Base-by-base conservation (phyloP, 2,888 invertebrate species). In the Rhogogaster chlorosoma region DNA sequence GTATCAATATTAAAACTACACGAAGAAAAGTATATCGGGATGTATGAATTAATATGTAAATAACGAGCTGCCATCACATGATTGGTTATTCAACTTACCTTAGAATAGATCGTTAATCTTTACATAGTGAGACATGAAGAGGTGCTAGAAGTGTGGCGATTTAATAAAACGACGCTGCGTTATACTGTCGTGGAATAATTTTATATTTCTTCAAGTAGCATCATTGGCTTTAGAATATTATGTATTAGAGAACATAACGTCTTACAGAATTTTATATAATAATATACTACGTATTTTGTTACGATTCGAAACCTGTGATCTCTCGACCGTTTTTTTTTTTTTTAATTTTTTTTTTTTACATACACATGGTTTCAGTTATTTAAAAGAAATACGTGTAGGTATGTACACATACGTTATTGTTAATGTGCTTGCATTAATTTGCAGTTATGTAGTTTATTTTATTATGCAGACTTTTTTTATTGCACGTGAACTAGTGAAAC, bases 151-250 rank as follows among this genome's bases (percentile, higher is more conserved):
- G 53, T 57, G 77, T 71, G 36, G 61, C n/a, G 5, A 67, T 26
- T 32, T 38, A 57, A 64, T 84, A 49, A 36, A 84, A 80, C 42
- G 32, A 77, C 9, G 15, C 57, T 71, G 15, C 18, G 0, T n/a
- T 75, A 26, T 53, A 49, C 87, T 90, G 88, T 88, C 89, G 90
- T 88, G 86, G 88, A 89, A 90, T 86, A 88, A 84, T 88, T 90
- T 91, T 89, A 89, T 90, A 77, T 77, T 89, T 88, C 77, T 87
- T 87, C 88, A 87, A 88, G 53, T 84, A 84, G 61, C 73, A 75
- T 87, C 87, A 86, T 86, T 86, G 87, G 82, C 87, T 87, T 87
- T 73, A 85, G 84, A 77, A 77, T 77, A 29, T 77, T 85, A 84
- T 82, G 49, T 77, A 18, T 53, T 83, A 85, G 83, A 85, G 89